Percentiles rank a stretch among this genome's conserved stretches.
These are phyloP conservation scores for Psittacula cyanocephala DNA, from an alignment of 2,113 vertebrate species.

Conservation along the genomic window DNA sequence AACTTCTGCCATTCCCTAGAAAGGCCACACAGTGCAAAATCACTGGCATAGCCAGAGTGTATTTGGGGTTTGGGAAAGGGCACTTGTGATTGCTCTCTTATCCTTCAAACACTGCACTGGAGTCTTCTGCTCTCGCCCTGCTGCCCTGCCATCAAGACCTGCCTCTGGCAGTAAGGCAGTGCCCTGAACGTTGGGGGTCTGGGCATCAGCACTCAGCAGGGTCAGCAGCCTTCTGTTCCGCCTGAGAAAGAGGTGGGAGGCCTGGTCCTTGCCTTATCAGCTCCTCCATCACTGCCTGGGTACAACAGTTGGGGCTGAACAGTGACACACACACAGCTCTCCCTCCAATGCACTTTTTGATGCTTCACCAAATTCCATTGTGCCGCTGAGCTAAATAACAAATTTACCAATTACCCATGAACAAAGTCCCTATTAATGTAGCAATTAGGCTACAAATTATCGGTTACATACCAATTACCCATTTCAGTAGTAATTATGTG, in stretches of 20 bases:
- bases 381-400: neutral
- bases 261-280: neutral
- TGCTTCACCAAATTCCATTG: neutral
- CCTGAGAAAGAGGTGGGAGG: neutral
- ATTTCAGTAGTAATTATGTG: neutral
- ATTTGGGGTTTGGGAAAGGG: neutral
- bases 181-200: neutral
- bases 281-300: neutral
- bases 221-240: neutral
- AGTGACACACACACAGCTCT: neutral
- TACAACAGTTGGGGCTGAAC: neutral
- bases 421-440: neutral
- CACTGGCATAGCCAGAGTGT: neutral
- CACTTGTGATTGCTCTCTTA: rapidly evolving
- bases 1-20: neutral
- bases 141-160: neutral
- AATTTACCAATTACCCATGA: neutral
- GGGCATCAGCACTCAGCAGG: neutral
- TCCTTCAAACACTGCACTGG: neutral
- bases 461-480: neutral
- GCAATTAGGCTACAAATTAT: constrained; percentile 35
- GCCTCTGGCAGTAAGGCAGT: neutral
- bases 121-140: neutral
- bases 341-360: neutral
- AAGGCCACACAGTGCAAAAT: neutral